These are phyloP conservation scores for Zaprionus taronus DNA, from an alignment of 1,140 invertebrate genomes.

Conservation along the genomic window DNA sequence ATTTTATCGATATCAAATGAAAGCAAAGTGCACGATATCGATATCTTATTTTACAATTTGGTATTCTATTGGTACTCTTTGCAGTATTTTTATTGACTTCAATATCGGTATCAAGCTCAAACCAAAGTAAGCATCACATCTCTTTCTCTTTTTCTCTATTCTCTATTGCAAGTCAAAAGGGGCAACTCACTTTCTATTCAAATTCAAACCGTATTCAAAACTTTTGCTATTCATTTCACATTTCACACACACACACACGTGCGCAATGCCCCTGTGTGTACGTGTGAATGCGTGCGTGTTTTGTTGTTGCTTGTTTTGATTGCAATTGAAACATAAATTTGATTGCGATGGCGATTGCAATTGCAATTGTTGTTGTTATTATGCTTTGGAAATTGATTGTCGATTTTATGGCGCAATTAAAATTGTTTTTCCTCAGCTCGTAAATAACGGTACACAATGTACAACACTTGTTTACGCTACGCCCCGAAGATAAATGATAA, in stretches of 20 bases:
- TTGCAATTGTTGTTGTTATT: slow-evolving; percentile 46
- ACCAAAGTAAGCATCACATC: not conserved
- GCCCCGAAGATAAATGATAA: slow-evolving; percentile 39
- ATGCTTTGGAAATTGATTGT: slow-evolving; percentile 39
- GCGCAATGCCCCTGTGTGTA: not conserved
- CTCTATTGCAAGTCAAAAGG: not conserved
- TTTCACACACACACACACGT: not conserved
- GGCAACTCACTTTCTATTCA: not conserved
- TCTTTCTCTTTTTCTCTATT: not conserved
- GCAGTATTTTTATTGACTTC: not conserved
- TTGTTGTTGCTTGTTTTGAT: slow-evolving; percentile 5
- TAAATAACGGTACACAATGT: slow-evolving; percentile 55
- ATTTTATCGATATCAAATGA: not conserved
- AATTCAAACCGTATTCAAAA: not conserved
- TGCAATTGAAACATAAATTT: slow-evolving; percentile 13
- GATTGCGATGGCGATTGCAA: slow-evolving; percentile 21
- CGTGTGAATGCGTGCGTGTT: not conserved
- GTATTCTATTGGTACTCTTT: not conserved
- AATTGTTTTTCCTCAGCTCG: slow-evolving; percentile 53
- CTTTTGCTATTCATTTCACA: not conserved
- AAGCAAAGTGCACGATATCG: not conserved
- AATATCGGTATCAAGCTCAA: not conserved
- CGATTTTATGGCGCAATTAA: slow-evolving; percentile 70
- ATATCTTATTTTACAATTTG: not conserved
- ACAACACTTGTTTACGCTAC: slow-evolving; percentile 37